Base-by-base conservation (phyloP, 2,113 vertebrate genomes). In the Cottus gobio region DNA sequence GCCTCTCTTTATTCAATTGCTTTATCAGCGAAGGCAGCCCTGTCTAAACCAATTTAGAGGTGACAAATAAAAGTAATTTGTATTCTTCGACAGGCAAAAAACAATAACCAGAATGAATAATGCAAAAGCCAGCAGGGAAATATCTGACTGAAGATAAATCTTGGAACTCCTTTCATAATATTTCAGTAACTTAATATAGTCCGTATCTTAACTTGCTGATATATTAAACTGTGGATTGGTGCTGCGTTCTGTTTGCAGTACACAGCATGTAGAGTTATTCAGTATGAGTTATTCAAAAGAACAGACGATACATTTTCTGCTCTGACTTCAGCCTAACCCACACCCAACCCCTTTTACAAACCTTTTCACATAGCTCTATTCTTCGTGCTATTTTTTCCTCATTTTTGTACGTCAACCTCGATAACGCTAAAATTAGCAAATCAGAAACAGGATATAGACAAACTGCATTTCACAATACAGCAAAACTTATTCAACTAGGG, bases 21-120 rank as follows among this genome's bases (percentile, higher is more conserved):
- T 85, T 82, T 77, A 87, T 85, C 76, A 80, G 52, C 56, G 73
- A 75, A 76, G 60, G 39, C 77, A 66, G 46, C 66, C 57, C n/a
- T 75, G 69, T 80, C 69, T 74, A 82, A 89, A 89, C 46, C 71
- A 75, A 85, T 86, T 82, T 60, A 80, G 54, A 57, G 1, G 20
- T 63, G 37, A 76, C 67, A 82, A 79, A 79, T 81, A 50, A 87
- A 84, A 81, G 37, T 77, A 2, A 78, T 90, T 80, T 79, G 39
- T 85, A 72, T 82, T 82, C 46, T 85, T 48, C 71, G 71, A 75
- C 71, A 60, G 62, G 28, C 75, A 60, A 84, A 80, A 89, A 80
- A 48, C 85, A 90, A 87, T 86, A 84, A 70, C 39, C 79, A 77
- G 50, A 54, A 84, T 71, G 28, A 74, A 74, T 77, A 74, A 80